Evolutionary conservation across 92 coral and sea anemone genomes (phyloP).

Genomic region (Galaxea fascicularis): DNA sequence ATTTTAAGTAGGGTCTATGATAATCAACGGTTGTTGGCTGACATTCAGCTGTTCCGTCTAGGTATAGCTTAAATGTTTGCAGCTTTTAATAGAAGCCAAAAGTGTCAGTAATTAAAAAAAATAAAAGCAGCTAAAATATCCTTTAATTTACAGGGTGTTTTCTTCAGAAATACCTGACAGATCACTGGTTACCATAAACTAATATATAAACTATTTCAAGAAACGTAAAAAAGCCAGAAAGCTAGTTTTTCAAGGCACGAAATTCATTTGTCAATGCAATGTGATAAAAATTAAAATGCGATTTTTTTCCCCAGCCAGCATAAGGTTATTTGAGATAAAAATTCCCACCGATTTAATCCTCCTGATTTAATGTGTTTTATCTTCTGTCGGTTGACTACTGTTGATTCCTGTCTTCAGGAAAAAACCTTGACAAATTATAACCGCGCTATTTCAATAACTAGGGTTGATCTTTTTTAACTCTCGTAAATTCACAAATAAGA

Average conservation of each 20-base stretch:
- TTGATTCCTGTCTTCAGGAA: neutral
- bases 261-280: neutral
- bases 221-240: neutral
- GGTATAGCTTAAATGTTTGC: neutral
- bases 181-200: neutral
- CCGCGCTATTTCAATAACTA: too few relatives aligned
- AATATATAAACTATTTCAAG: too few relatives aligned
- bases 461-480: too few relatives aligned
- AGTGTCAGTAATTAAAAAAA: neutral
- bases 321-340: neutral
- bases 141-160: neutral
- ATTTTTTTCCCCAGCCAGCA: too few relatives aligned
- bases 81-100: neutral
- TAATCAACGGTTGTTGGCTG: neutral
- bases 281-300: too few relatives aligned
- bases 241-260: neutral
- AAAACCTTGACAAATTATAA: too few relatives aligned
- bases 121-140: neutral
- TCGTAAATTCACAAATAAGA: too few relatives aligned
- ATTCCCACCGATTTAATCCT: neutral
- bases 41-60: neutral
- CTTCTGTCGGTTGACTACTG: neutral
- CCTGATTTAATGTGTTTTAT: too few relatives aligned
- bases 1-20: neutral
- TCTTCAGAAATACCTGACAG: neutral